These are phyloP conservation scores for Drosophila kikkawai DNA, from an alignment of 1,140 invertebrate genomes.

Conservation along the genomic window DNA sequence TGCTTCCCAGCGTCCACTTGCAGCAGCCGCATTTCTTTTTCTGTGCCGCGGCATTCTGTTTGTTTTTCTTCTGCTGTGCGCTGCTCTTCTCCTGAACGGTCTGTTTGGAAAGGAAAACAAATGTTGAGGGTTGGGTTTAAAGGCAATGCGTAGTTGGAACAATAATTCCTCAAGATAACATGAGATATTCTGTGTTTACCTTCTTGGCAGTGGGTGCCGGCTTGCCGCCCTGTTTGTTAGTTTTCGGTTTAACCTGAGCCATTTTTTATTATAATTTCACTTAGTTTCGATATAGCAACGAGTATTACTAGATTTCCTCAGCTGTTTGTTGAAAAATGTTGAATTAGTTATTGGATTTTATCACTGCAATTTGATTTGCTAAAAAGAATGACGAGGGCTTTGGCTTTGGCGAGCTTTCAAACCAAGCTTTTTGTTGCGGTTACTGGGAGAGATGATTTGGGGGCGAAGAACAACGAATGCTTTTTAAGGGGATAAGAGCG, in stretches of 20 bases:
- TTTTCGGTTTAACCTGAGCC: conserved; percentile 84
- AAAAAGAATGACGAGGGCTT: conserved; percentile 35
- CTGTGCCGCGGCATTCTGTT: conserved; percentile 60
- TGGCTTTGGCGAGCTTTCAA: conserved; percentile 36
- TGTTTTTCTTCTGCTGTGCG: conserved; percentile 82
- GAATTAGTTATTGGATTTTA: conserved; percentile 31
- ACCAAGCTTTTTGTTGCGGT: conserved; percentile 16
- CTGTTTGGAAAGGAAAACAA: conserved; percentile 23
- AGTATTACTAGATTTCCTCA: conserved; percentile 57
- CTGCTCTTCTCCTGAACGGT: conserved; percentile 75
- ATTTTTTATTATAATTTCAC: conserved; percentile 71
- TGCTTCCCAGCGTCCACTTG: conserved; percentile 87
- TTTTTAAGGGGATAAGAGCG: conserved; percentile 32
- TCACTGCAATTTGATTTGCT: conserved; percentile 36
- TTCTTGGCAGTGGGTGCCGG: conserved; percentile 72
- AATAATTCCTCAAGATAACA: neutral
- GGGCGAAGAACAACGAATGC: conserved; percentile 11
- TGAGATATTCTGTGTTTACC: conserved; percentile 57
- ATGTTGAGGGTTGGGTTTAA: too few species aligned
- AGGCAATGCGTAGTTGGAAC: neutral
- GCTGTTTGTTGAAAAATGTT: conserved; percentile 30
- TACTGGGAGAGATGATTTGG: conserved; percentile 22
- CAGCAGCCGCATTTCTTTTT: conserved; percentile 86
- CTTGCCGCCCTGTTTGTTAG: conserved; percentile 81
- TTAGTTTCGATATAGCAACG: conserved; percentile 57